A percentile compares a stretch with the other conserved stretches of the same genome.
Evolutionary conservation across 2,797 vertebrate species (phyloP).

Genomic region (Lophius americanus): DNA sequence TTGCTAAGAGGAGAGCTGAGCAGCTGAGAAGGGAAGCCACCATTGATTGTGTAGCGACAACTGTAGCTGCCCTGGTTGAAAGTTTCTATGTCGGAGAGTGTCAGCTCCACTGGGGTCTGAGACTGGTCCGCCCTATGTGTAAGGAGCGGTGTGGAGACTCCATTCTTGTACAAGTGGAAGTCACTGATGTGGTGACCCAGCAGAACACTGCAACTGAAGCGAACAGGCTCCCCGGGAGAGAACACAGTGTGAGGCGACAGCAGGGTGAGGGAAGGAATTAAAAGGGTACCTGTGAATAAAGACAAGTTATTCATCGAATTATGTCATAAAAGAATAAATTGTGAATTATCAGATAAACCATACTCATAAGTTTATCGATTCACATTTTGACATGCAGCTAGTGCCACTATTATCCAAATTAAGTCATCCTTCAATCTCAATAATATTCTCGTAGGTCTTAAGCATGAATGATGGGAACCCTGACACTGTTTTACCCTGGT

Average conservation of each 20-base stretch:
- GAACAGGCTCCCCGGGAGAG: conserved; percentile 74
- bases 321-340: not conserved
- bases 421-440: not conserved
- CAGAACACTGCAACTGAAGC: conserved; percentile 76
- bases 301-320: not conserved
- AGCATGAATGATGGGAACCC: too few species aligned
- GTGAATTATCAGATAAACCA: not conserved
- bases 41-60: conserved; percentile 77
- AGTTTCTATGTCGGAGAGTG: conserved; percentile 74
- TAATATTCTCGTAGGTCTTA: too few species aligned
- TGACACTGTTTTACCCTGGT: too few species aligned
- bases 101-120: conserved; percentile 75
- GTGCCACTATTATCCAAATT: not conserved
- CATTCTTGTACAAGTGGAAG: conserved; percentile 80
- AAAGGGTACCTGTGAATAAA: conserved; percentile 67
- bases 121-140: conserved; percentile 76
- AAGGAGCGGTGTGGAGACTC: conserved; percentile 76
- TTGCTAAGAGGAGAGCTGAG: conserved; percentile 79
- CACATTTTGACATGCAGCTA: not conserved
- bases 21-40: conserved; percentile 62
- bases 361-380: not conserved
- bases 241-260: conserved; percentile 77
- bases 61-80: conserved; percentile 82
- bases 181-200: conserved; percentile 74
- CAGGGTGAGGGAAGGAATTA: conserved; percentile 76